Evolutionary conservation across 2,113 vertebrate species (phyloP).

Genomic region (Microtus ochrogaster): DNA sequence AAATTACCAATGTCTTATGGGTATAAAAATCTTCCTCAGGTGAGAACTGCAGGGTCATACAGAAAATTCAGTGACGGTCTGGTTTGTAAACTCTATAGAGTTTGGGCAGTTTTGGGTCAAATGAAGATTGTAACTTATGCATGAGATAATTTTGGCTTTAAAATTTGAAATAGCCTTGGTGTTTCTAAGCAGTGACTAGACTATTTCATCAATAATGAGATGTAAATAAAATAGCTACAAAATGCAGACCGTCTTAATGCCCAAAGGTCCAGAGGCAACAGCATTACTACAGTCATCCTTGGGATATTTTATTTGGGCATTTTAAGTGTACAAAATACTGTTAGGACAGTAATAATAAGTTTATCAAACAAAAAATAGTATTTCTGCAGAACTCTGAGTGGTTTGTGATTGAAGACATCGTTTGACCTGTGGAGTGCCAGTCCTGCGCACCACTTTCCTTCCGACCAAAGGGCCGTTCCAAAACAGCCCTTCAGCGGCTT

Average conservation of each 20-base stretch:
- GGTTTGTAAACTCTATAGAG: neutral
- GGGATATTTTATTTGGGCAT: neutral
- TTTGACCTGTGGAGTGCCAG: neutral
- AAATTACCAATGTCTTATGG: neutral
- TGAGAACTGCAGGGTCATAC: neutral
- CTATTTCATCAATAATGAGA: conserved; percentile 1
- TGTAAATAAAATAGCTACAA: neutral
- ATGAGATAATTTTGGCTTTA: conserved; percentile 1
- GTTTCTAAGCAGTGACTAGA: neutral
- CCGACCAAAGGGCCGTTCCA: neutral
- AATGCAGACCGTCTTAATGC: neutral
- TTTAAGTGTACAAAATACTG: neutral
- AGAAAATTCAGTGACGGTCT: neutral
- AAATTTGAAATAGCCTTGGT: neutral
- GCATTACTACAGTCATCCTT: neutral
- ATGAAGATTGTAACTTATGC: neutral
- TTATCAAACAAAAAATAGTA: neutral
- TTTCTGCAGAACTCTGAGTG: neutral
- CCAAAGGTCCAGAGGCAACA: neutral
- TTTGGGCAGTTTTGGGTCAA: neutral
- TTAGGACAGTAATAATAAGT: neutral
- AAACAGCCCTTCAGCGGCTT: neutral
- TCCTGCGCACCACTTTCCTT: neutral
- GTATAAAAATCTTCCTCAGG: no score
- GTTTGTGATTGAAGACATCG: neutral